These are phyloP conservation scores for Altica lythri DNA, from an alignment of 2,888 invertebrate genomes.

Conservation along the genomic window DNA sequence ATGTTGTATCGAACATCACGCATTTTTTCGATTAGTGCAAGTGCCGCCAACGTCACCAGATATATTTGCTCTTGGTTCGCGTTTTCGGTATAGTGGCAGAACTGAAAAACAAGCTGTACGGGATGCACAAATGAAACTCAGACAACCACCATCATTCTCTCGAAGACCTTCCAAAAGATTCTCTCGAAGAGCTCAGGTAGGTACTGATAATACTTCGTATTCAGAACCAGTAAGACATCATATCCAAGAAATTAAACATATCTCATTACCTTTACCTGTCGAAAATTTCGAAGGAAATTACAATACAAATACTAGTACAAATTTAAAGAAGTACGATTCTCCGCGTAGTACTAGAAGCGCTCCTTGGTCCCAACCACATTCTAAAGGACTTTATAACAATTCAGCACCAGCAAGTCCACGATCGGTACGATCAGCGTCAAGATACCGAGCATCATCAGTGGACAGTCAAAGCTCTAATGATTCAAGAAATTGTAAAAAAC, in stretches of 20 bases:
- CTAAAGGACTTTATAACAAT: slow-evolving; percentile 70
- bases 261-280: slow-evolving; percentile 64
- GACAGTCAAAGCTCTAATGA: slow-evolving; percentile 91
- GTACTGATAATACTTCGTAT: slow-evolving; percentile 45
- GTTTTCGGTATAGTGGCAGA: slow-evolving; percentile 72
- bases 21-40: slow-evolving; percentile 87
- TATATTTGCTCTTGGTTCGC: slow-evolving; percentile 77
- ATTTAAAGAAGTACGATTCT: slow-evolving; percentile 63
- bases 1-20: slow-evolving; percentile 95
- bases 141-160: slow-evolving; percentile 65
- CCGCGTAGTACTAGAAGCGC: slow-evolving; percentile 85
- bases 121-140: slow-evolving; percentile 57
- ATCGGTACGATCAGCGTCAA: slow-evolving; percentile 74
- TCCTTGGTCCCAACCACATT: slow-evolving; percentile 74
- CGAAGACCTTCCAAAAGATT: slow-evolving; percentile 68
- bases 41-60: slow-evolving; percentile 77
- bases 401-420: slow-evolving; percentile 71
- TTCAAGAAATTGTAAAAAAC: slow-evolving; percentile 75
- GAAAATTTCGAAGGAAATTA: slow-evolving; percentile 57
- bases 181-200: slow-evolving; percentile 67
- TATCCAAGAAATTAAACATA: slow-evolving; percentile 58
- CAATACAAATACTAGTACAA: slow-evolving; percentile 29
- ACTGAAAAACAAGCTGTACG: slow-evolving; percentile 65
- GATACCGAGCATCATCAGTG: slow-evolving; percentile 76
- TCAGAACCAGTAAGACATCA: slow-evolving; percentile 34